Evolutionary conservation across 2,113 vertebrate genomes (phyloP), one percentile per base, ranked within the genome.

Genomic region (Oreochromis niloticus): DNA sequence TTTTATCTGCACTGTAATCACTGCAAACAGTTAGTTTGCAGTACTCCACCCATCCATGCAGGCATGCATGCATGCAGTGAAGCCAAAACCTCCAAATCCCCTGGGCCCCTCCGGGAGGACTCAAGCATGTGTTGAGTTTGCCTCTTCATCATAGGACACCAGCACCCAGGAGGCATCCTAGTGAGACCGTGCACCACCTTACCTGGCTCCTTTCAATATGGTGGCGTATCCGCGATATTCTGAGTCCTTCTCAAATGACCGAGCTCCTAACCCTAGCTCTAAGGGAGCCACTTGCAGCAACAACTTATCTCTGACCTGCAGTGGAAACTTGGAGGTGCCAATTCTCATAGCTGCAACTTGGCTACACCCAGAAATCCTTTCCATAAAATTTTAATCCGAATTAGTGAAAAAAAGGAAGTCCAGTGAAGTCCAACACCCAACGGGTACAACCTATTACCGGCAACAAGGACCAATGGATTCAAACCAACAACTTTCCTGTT

Each of bases 131-230:
- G 19, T 22, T 68, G 36, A 22, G 34, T 68, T 68, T 39, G 36
- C 63, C 63, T 68, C 63, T 39, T 41, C 36, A 39, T 6, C 22
- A 19, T 13, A 1, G 0, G 63, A 41, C 36, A 68, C 19, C 11
- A 22, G n/a, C n/a, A 71, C 7, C 36, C 36, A 43, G 63, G 1
- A 24, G n/a, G 12, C 3, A 71, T 43, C n/a, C 36, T 71, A 71
- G 66, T 43, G n/a, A 71, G 66, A 71, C 1, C 0, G 36, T 71
- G 36, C 1, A 0, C 63, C 36, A 71, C 63, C 63, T 68, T 0
- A 0, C 4, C 7, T 9, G 63, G 36, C 63, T 68, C 0, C 63
- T 71, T 24, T 71, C 36, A 41, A 41, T 43, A 2, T 41, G 0
- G 4, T 71, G n/a, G 36, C 43, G n/a, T 71, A 1, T n/a, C 36